A percentile compares a stretch with the other conserved stretches of the same genome.
Evolutionary conservation across 2,113 vertebrate species (phyloP).

Genomic region (Phaetusa simplex): DNA sequence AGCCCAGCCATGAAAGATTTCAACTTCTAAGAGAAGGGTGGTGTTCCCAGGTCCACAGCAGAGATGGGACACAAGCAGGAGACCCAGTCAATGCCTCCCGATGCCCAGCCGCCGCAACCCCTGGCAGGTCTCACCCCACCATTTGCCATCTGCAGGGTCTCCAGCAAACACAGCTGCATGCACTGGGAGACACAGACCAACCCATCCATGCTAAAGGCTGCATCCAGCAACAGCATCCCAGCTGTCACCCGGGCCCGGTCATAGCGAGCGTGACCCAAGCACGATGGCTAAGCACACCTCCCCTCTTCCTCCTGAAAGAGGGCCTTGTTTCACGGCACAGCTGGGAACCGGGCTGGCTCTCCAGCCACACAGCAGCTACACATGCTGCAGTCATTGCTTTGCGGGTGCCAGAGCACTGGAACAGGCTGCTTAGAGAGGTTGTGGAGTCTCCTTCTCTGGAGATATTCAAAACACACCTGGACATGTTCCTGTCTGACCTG

Average conservation of each 20-base stretch:
- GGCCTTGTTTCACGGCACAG: neutral
- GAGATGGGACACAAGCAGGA: neutral
- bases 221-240: neutral
- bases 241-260: neutral
- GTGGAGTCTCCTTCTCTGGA: neutral
- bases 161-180: neutral
- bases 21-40: neutral
- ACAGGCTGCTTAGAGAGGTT: neutral
- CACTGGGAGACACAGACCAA: neutral
- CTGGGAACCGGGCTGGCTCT: neutral
- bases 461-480: neutral
- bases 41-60: neutral
- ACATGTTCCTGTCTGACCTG: neutral
- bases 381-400: neutral
- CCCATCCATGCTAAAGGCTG: neutral
- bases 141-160: neutral
- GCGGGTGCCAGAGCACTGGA: neutral
- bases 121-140: neutral
- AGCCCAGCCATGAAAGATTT: neutral
- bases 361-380: neutral
- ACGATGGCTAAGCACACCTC: neutral
- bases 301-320: neutral
- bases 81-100: accelerated
- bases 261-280: accelerated
- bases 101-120: accelerated